Evolutionary conservation across 2,888 invertebrate species (phyloP), one percentile per base, ranked within the genome.

Genomic region (Netelia melanura): DNA sequence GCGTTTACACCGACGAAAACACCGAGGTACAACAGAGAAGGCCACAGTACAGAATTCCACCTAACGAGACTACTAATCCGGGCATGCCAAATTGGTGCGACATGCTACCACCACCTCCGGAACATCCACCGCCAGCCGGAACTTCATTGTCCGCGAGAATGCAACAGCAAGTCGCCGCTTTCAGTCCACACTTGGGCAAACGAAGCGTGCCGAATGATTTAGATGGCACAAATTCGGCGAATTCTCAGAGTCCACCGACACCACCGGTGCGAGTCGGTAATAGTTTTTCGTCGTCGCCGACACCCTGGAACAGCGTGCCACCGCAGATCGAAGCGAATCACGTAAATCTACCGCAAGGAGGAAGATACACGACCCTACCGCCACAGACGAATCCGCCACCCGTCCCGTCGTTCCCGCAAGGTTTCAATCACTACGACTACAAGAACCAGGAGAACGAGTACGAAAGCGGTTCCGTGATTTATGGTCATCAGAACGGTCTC

Each of bases 91-190:
- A 96, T 94, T 95, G 96, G 94, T 95, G 96, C 94, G 96, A 96
- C 94, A 95, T 96, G 95, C 92, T 96, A 88, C 96, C 96, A 84
- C 96, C 96, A 88, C 95, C 95, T 61, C 95, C 95, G 87, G 95
- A 96, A 92, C 95, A 96, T 94, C 95, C 87, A 93, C 95, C 87
- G 92, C 95, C 86, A 92, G 94, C 88, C 92, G 93, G 88, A 93
- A 90, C 90, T 17, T 90, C 91, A 2, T 84, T 91, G 3, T 87
- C 90, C 8, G 87, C 88, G 8, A 89, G 91, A 58, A 89, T 91
- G 79, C 87, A 89, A 1, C 90, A 89, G 72, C 88, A 90, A 61
- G 89, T 90, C 67, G 87, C 90, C 52, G 85, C 93, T 43, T 91
- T 93, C 64, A 93, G 93, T 79, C 93, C 93, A 0, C 93, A 93